Conservation (phyloP, 2,888 invertebrate species). For the Chaetoderma sp. region DNA sequence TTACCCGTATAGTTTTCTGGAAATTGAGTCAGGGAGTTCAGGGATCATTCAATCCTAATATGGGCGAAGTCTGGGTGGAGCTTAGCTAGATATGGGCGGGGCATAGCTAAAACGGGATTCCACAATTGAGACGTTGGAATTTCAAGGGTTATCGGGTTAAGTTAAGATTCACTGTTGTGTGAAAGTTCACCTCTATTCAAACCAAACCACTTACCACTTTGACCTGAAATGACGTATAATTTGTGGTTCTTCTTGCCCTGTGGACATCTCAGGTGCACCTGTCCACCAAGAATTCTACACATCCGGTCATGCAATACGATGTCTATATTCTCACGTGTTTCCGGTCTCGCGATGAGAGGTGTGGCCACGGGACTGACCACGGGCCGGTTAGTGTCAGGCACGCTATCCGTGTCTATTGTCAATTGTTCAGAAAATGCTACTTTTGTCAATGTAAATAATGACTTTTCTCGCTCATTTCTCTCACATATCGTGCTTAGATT, state of each 20-base stretch:
- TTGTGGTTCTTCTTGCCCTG: slow-evolving; percentile 45
- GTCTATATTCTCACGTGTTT: slow-evolving; percentile 49
- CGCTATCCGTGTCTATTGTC: slow-evolving; percentile 21
- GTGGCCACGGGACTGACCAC: slow-evolving; percentile 54
- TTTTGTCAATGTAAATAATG: slow-evolving; percentile 35
- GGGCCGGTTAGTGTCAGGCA: slow-evolving; percentile 40
- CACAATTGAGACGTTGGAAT: too few species aligned
- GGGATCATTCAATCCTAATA: not conserved
- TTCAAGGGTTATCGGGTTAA: too few species aligned
- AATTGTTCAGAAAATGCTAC: slow-evolving; percentile 22
- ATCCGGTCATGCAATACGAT: slow-evolving; percentile 44
- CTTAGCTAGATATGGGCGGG: too few species aligned
- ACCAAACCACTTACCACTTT: slow-evolving; percentile 43
- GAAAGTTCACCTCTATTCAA: not conserved
- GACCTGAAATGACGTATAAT: slow-evolving; percentile 53
- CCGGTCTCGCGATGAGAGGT: slow-evolving; percentile 48
- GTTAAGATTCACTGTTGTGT: not conserved
- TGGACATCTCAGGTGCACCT: slow-evolving; percentile 47
- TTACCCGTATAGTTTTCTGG: too few species aligned
- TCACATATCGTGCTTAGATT: too few species aligned
- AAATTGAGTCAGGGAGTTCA: too few species aligned
- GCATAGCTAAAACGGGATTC: too few species aligned
- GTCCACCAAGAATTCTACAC: slow-evolving; percentile 48
- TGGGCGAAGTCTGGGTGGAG: too few species aligned
- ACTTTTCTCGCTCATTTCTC: slow-evolving; percentile 25